Evolutionary conservation across 2,888 invertebrate species (phyloP).

Genomic region (Lasioglossum zephyrum): DNA sequence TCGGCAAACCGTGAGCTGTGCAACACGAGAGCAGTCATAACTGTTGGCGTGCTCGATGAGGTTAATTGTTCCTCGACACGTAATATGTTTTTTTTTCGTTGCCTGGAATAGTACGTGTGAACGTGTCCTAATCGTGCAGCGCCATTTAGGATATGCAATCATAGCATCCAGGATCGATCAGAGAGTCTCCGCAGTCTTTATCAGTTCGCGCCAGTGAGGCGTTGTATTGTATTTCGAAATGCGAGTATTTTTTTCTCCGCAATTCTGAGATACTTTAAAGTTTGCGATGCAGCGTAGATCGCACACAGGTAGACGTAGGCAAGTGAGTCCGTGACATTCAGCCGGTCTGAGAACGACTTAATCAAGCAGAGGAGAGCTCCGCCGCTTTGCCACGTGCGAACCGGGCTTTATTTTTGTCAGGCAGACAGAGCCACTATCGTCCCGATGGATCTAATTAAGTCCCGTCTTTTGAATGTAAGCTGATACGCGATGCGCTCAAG

Average conservation of each 20-base stretch:
- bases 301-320: background rate
- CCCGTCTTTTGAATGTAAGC: constrained; percentile 37
- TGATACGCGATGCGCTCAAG: constrained; percentile 49
- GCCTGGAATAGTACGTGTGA: background rate
- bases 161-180: background rate
- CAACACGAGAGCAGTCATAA: constrained; percentile 13
- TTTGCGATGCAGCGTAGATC: background rate
- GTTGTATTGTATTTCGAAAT: background rate
- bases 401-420: constrained; percentile 28
- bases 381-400: background rate
- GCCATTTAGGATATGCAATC: background rate
- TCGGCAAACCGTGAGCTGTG: background rate
- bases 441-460: constrained; percentile 49
- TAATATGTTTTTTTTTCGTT: background rate
- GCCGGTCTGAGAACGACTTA: background rate
- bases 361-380: background rate
- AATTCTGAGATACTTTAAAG: too few species aligned
- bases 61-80: constrained; percentile 13
- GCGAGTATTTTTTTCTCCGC: background rate
- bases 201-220: background rate
- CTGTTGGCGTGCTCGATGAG: constrained; percentile 21
- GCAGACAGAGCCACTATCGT: constrained; percentile 39
- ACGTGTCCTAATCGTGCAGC: background rate
- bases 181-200: background rate
- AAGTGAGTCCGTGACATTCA: background rate